Base-by-base conservation (phyloP, 2,888 invertebrate genomes). In the Tipula lateralis region DNA sequence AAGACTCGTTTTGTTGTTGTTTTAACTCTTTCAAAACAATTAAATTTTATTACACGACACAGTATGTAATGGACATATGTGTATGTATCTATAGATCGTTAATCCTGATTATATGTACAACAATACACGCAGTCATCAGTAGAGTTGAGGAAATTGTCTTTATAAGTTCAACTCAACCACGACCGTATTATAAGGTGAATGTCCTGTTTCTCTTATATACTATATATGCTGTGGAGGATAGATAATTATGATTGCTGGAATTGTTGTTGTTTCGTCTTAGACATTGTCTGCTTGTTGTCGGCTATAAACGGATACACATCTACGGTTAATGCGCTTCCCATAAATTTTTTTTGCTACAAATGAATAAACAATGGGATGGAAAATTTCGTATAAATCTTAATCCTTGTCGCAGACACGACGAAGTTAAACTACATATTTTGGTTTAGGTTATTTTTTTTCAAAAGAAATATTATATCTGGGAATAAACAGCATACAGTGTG, bases 181-280 rank as follows among this genome's bases (percentile, higher is more conserved):
- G 24, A 66, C 66, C 66, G 66, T 1, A 24, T 2, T n/a, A n/a
- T 19, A 66, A 24, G 66, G 66, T 66, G 66, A 66, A 66, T 66
- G 66, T 66, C 66, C 66, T 66, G 66, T 66, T 66, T 66, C 66
- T 66, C n/a, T n/a, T n/a, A n/a, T n/a, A n/a, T n/a, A n/a, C n/a
- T n/a, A n/a, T n/a, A n/a, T 66, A 12, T 66, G 66, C 7, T 16
- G 1, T 50, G 16, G 16, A 50, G 44, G 24, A 24, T 66, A n/a
- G 44, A 50, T 50, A 9, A 36, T 36, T n/a, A 44, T 39, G 19
- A 66, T 66, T 66, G 19, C 66, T 66, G 4, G 66, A 9, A 66
- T n/a, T 24, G 66, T 24, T 66, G 1, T 66, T 16, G 44, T 50
- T 50, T 16, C 1, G 16, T 16, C n/a, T 50, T 50, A 50, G 44